These are phyloP conservation scores for Batillaria attramentaria DNA, from an alignment of 1,140 invertebrate genomes.

Conservation along the genomic window DNA sequence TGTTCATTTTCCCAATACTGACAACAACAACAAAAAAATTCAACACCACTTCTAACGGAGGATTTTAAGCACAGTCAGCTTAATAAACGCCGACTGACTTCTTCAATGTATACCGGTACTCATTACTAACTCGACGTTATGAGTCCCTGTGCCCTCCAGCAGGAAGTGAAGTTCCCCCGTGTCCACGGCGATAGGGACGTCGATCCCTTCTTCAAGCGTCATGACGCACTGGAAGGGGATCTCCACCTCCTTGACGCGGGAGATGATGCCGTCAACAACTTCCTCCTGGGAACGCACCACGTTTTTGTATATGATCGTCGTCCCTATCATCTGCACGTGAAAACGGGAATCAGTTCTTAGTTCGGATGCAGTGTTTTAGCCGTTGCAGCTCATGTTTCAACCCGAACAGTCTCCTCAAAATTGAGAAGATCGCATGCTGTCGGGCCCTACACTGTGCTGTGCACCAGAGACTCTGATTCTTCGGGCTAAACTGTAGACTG, in stretches of 20 bases:
- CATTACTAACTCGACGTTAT: not conserved
- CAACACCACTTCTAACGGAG: not conserved
- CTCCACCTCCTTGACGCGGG: constrained; percentile 9
- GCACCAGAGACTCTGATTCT: too few relatives aligned
- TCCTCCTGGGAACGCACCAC: constrained; percentile 21
- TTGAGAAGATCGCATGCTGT: too few relatives aligned
- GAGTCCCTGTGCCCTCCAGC: not conserved
- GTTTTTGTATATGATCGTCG: constrained; percentile 20
- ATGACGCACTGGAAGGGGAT: constrained; percentile 27
- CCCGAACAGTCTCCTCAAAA: too few relatives aligned
- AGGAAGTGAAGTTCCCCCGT: constrained; percentile 5
- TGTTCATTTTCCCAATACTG: not conserved
- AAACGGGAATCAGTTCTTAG: too few relatives aligned
- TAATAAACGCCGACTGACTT: too few relatives aligned
- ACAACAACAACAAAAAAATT: not conserved
- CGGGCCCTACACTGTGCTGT: too few relatives aligned
- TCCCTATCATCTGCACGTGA: constrained; percentile 15
- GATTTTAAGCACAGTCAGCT: too few relatives aligned
- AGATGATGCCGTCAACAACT: constrained; percentile 22
- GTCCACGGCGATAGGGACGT: not conserved
- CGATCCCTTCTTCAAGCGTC: not conserved
- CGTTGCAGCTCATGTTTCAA: too few relatives aligned
- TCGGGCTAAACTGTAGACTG: too few relatives aligned
- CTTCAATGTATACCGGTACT: too few relatives aligned
- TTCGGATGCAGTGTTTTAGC: too few relatives aligned